A percentile compares a stretch with the other conserved stretches of the same genome.
Evolutionary conservation across 2,797 vertebrate species (phyloP).

Genomic region (Morus bassanus): DNA sequence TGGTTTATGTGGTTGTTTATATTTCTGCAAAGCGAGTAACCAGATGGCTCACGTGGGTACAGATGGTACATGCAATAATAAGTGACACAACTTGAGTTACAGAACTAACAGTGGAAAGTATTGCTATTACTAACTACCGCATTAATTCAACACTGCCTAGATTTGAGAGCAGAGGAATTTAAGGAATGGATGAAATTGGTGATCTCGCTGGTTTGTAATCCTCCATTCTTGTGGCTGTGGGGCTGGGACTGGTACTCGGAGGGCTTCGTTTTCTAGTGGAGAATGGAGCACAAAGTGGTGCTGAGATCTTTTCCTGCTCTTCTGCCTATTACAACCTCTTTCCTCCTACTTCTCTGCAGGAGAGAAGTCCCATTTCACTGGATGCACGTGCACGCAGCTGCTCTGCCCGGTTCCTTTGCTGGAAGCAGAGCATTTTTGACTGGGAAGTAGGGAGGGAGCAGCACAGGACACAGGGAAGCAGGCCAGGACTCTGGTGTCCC

Average conservation of each 20-base stretch:
- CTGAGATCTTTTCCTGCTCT: not conserved
- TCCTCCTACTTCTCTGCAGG: not conserved
- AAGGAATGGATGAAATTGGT: not conserved
- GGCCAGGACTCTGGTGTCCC: not conserved
- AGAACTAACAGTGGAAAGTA: not conserved
- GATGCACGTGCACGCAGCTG: accelerated
- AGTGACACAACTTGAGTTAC: not conserved
- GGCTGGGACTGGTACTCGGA: not conserved
- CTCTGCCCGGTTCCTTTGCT: not conserved
- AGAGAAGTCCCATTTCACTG: not conserved
- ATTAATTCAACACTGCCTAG: not conserved
- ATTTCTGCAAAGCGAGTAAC: not conserved
- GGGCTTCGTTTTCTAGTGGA: not conserved
- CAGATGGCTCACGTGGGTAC: accelerated
- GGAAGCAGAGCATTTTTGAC: not conserved
- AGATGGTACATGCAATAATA: no score
- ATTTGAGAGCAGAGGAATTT: not conserved
- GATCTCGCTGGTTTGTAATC: not conserved
- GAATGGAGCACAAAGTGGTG: not conserved
- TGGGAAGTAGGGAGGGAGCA: not conserved
- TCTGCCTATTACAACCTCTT: not conserved
- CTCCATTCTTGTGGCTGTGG: not conserved
- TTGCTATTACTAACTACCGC: not conserved
- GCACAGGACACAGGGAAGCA: not conserved
- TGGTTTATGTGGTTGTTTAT: not conserved